Base-by-base conservation (phyloP, 2,888 invertebrate genomes). In the Agonum fuliginosum region DNA sequence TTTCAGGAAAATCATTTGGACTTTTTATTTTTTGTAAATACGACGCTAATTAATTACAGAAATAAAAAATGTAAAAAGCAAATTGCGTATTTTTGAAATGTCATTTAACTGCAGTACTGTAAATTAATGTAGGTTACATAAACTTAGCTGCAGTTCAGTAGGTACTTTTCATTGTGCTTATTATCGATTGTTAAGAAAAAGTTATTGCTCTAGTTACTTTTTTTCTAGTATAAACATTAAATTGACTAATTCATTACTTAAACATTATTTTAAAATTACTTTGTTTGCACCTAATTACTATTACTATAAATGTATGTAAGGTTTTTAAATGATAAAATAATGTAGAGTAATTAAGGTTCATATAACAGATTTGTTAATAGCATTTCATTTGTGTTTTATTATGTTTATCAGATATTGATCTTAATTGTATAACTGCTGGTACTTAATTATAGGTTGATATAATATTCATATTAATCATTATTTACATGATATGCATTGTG, bases 71-170 rank as follows among this genome's bases (percentile, higher is more conserved):
- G 2, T 34, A 10, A 10, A 10, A 34, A 34, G 6, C 43, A 43
- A 43, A 43, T 43, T 43, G n/a, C 14, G n/a, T 43, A 34, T 43
- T n/a, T 43, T 43, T 3, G 43, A 14, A 14, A 17, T 14, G 43
- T 14, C 14, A 43, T 14, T 43, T 43, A 43, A 6, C 43, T 43
- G 43, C 43, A 43, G 43, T 12, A 14, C 8, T 43, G 4, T 12
- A 2, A 43, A 43, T 14, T 43, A 43, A 43, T 43, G 14, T 43
- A 43, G 43, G 43, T 43, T 43, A 43, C 43, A 43, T n/a, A 43
- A 43, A 5, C 41, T 41, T 41, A 6, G 12, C n/a, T 27, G 27
- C 27, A 27, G 27, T 34, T 34, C 2, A 2, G 34, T n/a, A n/a
- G n/a, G n/a, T 34, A 34, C 6, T 43, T 43, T 43, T 43, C 4